These are phyloP conservation scores for Drosophila nebulosa DNA, from an alignment of 1,140 invertebrate species.

Conservation along the genomic window DNA sequence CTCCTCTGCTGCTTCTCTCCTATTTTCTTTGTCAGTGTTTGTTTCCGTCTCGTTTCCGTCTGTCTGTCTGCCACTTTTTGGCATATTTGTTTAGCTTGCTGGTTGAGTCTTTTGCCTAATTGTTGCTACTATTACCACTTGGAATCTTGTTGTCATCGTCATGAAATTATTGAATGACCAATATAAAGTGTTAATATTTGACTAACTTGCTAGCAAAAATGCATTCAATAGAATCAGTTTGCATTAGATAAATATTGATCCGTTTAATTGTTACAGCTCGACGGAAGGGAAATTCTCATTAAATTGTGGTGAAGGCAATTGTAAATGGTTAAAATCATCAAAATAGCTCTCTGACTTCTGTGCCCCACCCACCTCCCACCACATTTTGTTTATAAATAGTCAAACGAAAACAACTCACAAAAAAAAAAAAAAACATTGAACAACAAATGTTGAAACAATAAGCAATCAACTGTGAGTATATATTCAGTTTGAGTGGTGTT, in stretches of 20 bases:
- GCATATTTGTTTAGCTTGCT: background rate
- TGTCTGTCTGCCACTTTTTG: background rate
- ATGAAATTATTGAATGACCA: constrained; percentile 37
- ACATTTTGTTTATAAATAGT: background rate
- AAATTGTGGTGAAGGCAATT: background rate
- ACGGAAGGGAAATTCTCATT: constrained; percentile 9
- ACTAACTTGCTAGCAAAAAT: background rate
- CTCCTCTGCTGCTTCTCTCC: background rate
- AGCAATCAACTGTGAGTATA: constrained; percentile 36
- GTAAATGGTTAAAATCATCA: constrained; percentile 43
- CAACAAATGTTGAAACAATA: constrained; percentile 28
- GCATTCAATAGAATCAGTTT: constrained; percentile 1
- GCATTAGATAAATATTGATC: constrained; percentile 25
- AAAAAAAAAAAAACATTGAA: constrained; percentile 9
- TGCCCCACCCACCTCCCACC: too few relatives aligned
- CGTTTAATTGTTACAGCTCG: background rate
- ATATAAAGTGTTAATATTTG: constrained; percentile 37
- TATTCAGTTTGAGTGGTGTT: constrained; percentile 24
- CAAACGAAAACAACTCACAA: background rate
- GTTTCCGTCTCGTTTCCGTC: background rate
- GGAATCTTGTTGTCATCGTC: constrained; percentile 31
- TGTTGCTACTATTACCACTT: constrained; percentile 46
- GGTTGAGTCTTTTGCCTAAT: constrained; percentile 26
- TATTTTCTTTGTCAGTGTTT: too few relatives aligned
- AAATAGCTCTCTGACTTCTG: background rate